Percentiles rank a stretch among this genome's conserved stretches.
These are phyloP conservation scores for Empis stercorea DNA, from an alignment of 2,888 invertebrate species.

Conservation along the genomic window DNA sequence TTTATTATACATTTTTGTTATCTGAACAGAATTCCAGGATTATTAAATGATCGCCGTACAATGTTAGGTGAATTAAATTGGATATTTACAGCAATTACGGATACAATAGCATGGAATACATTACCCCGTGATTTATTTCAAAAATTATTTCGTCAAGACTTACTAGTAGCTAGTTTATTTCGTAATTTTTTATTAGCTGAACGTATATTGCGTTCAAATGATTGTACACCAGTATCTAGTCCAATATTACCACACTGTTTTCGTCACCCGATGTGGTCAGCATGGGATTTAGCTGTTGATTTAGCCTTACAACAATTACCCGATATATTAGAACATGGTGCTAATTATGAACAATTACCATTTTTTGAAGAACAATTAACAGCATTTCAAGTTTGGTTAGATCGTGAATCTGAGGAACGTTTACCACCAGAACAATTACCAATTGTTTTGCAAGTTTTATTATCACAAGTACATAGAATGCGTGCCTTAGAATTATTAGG, in stretches of 20 bases:
- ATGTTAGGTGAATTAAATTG: constrained; percentile 98
- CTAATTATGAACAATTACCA: constrained; percentile 57
- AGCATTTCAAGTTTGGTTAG: constrained; percentile 69
- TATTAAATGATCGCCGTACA: constrained; percentile 84
- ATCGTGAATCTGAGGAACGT: constrained; percentile 50
- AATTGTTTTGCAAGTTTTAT: constrained; percentile 84
- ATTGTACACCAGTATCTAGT: constrained; percentile 90
- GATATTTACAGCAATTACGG: constrained; percentile 99
- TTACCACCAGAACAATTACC: constrained; percentile 91
- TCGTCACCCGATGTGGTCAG: constrained; percentile 85
- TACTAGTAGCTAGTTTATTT: constrained; percentile 95
- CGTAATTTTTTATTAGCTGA: constrained; percentile 95
- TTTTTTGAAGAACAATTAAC: constrained; percentile 98
- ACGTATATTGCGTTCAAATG: constrained; percentile 87
- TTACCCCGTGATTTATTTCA: constrained; percentile 91
- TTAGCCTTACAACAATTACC: constrained; percentile 85
- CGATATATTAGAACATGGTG: constrained; percentile 49
- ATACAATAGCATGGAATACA: constrained; percentile 98
- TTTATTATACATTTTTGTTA: constrained; percentile 1
- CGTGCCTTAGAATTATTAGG: constrained; percentile 89
- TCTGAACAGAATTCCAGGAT: constrained; percentile 74
- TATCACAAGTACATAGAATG: constrained; percentile 68
- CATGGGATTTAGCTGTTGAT: constrained; percentile 96
- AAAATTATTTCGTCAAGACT: constrained; percentile 90
- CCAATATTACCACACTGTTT: constrained; percentile 87